Percentiles rank a stretch among this genome's conserved stretches.
These are phyloP conservation scores for Willisornis vidua DNA, from an alignment of 2,113 vertebrate species.

Conservation along the genomic window DNA sequence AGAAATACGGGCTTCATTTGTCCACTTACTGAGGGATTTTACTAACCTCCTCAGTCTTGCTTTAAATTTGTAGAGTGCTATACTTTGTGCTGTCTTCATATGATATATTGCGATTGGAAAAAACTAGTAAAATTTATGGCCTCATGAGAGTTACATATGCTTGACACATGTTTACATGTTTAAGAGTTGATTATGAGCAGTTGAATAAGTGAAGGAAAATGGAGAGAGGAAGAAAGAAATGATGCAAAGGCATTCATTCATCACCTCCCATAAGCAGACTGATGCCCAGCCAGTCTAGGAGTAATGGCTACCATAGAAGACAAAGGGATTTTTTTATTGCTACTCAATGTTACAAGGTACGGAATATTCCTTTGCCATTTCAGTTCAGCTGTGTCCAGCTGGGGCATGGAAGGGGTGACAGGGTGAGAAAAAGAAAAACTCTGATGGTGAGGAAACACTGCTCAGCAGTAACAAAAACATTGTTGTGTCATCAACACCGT, in stretches of 20 bases:
- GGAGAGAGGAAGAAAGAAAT: not conserved
- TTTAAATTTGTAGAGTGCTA: not conserved
- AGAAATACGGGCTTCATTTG: not conserved
- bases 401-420: not conserved
- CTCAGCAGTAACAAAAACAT: not conserved
- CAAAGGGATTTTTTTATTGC: not conserved
- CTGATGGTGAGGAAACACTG: not conserved
- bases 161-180: rapidly evolving
- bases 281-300: rapidly evolving
- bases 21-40: not conserved
- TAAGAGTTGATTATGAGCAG: not conserved
- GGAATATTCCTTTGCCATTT: not conserved
- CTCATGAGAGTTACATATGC: not conserved
- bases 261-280: not conserved
- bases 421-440: not conserved
- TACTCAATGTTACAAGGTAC: not conserved
- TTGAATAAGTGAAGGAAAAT: not conserved
- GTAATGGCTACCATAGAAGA: not conserved
- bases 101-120: not conserved
- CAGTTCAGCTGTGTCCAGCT: not conserved
- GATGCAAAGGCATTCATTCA: not conserved
- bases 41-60: not conserved
- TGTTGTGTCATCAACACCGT: not conserved
- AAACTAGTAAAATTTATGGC: not conserved
- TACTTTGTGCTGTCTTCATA: not conserved